Evolutionary conservation across 2,888 invertebrate species (phyloP).

Genomic region (Steinernema carpocapsae): DNA sequence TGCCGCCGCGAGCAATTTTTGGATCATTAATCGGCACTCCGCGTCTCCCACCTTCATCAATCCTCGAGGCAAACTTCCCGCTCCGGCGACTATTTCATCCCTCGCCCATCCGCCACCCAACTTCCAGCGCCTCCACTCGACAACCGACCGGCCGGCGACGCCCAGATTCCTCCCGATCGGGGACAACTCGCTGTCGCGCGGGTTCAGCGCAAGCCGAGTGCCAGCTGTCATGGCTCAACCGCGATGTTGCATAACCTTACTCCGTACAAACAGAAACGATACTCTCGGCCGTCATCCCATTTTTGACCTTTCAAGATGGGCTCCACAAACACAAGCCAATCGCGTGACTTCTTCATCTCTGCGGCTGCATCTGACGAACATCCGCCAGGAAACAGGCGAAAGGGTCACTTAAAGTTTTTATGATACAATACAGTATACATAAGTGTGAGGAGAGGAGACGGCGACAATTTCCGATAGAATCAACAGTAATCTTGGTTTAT

Average conservation of each 20-base stretch:
- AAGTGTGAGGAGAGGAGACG: neutral
- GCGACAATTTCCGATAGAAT: constrained; percentile 12
- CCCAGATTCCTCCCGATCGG: neutral
- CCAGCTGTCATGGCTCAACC: constrained; percentile 22
- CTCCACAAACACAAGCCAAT: constrained; percentile 3
- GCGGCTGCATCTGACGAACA: neutral
- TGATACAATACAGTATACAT: constrained; percentile 30
- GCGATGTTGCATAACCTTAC: constrained; percentile 25
- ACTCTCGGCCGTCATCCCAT: neutral
- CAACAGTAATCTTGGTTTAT: constrained; percentile 30
- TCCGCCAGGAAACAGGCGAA: neutral
- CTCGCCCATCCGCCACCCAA: neutral
- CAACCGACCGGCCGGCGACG: neutral
- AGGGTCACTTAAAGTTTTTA: constrained; percentile 27
- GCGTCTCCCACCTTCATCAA: constrained; percentile 32
- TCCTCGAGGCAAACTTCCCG: constrained; percentile 24
- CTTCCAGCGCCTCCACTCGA: neutral
- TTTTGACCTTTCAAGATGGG: constrained; percentile 11
- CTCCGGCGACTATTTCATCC: neutral
- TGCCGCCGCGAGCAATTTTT: constrained; percentile 22
- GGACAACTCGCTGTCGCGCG: neutral
- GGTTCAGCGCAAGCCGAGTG: neutral
- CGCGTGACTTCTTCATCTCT: constrained; percentile 2
- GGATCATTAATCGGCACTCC: constrained; percentile 33
- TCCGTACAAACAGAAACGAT: constrained; percentile 9